Conservation (phyloP, 1,140 invertebrate species). For the Lordiphosa stackelbergi region DNA sequence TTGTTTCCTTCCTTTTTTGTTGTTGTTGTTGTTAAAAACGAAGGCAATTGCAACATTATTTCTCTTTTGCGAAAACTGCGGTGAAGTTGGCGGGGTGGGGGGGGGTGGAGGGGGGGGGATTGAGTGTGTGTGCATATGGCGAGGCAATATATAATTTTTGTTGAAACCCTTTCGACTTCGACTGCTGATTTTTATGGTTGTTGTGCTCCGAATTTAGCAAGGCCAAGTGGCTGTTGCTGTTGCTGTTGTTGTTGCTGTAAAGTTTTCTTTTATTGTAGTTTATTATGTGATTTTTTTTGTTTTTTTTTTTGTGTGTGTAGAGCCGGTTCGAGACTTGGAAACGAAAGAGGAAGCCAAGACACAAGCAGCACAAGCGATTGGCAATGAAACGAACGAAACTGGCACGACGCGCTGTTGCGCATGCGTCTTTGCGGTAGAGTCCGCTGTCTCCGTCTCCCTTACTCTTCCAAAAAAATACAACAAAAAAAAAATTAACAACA, state of each 20-base stretch:
- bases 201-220: slow-evolving; percentile 73
- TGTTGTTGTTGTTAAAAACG: background rate
- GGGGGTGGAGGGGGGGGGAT: background rate
- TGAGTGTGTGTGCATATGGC: slow-evolving; percentile 7
- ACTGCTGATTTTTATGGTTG: slow-evolving; percentile 49
- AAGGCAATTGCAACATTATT: slow-evolving; percentile 11
- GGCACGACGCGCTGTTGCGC: slow-evolving; percentile 55
- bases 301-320: too few species aligned
- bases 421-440: slow-evolving; percentile 26
- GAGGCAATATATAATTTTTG: slow-evolving; percentile 6
- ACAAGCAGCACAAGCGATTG: slow-evolving; percentile 34
- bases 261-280: slow-evolving; percentile 74
- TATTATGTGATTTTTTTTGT: slow-evolving; percentile 73
- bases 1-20: slow-evolving; percentile 1
- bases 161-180: slow-evolving; percentile 40
- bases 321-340: slow-evolving; percentile 52
- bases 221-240: slow-evolving; percentile 52
- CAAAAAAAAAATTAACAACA: slow-evolving; percentile 34
- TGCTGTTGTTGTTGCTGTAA: slow-evolving; percentile 49
- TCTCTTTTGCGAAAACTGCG: slow-evolving; percentile 11
- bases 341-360: slow-evolving; percentile 46
- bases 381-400: slow-evolving; percentile 63
- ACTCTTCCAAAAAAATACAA: slow-evolving; percentile 19
- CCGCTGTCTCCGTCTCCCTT: background rate
- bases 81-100: background rate